Conservation (phyloP, 30 jellyfish, hydroid and myxozoan species). For the Aurelia aurita complex sp. Pacific region DNA sequence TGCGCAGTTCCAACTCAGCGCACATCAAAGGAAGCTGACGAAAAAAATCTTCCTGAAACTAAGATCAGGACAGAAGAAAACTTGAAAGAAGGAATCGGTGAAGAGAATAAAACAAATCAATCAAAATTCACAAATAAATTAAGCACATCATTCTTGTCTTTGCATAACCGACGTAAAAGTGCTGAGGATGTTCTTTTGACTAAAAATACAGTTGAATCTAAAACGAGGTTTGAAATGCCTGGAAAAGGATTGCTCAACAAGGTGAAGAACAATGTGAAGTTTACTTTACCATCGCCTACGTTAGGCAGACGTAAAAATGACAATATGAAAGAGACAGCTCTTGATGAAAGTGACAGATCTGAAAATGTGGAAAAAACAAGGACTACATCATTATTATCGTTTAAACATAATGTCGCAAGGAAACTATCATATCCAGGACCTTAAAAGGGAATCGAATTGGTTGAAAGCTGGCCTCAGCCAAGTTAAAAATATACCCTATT, state of each 20-base stretch:
- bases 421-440: slow-evolving; percentile 42
- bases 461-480: too few species aligned
- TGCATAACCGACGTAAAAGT: not conserved
- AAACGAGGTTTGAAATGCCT: slow-evolving; percentile 2
- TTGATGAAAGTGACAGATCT: too few species aligned
- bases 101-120: too few species aligned
- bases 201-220: not conserved
- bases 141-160: not conserved
- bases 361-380: too few species aligned
- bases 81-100: too few species aligned
- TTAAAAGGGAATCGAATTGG: too few species aligned
- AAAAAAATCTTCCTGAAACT: too few species aligned
- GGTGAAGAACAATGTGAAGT: slow-evolving; percentile 23
- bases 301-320: slow-evolving; percentile 1
- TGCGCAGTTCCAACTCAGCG: too few species aligned
- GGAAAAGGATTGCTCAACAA: slow-evolving; percentile 21
- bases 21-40: too few species aligned
- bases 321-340: not conserved
- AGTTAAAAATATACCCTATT: too few species aligned
- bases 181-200: not conserved
- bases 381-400: not conserved
- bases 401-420: slow-evolving; percentile 6
- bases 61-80: too few species aligned
- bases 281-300: slow-evolving; percentile 46
- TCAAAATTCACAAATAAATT: not conserved